A percentile compares a stretch with the other conserved stretches of the same genome.
These are phyloP conservation scores for Echinops telfairi DNA, from an alignment of 2,113 vertebrate genomes.

Conservation along the genomic window DNA sequence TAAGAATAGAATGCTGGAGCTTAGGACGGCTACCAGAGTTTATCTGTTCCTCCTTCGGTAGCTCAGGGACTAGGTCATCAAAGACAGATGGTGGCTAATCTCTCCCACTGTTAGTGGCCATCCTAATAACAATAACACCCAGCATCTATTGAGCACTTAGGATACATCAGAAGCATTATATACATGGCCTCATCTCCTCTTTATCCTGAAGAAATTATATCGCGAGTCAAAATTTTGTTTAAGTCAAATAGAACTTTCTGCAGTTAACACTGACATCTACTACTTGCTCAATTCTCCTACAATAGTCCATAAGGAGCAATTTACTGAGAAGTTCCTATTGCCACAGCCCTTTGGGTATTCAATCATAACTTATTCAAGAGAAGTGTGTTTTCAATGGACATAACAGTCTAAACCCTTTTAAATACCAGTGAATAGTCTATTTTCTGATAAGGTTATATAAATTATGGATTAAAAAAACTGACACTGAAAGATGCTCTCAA, in stretches of 20 bases:
- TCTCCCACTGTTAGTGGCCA: neutral
- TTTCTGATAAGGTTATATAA: neutral
- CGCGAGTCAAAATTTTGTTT: neutral
- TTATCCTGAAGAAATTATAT: neutral
- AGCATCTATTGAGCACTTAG: neutral
- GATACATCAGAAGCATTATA: neutral
- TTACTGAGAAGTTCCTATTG: neutral
- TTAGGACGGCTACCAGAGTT: too few relatives aligned
- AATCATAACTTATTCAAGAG: slow-evolving; percentile 29
- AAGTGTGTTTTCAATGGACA: neutral
- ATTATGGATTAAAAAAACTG: neutral
- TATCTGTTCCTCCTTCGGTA: neutral
- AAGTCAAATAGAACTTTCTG: slow-evolving; percentile 29
- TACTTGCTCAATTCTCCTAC: neutral
- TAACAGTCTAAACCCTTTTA: neutral
- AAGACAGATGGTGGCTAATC: neutral
- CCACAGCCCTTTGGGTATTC: slow-evolving; percentile 9
- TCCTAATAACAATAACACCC: neutral
- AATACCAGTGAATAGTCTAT: neutral
- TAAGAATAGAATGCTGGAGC: slow-evolving; percentile 16
- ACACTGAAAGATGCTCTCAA: neutral
- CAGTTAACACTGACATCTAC: neutral
- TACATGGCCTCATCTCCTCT: slow-evolving; percentile 3
- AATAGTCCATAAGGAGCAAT: neutral
- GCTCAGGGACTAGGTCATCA: neutral